These are phyloP conservation scores for Hepsetus odoe DNA, from an alignment of 2,113 vertebrate genomes.

Conservation along the genomic window DNA sequence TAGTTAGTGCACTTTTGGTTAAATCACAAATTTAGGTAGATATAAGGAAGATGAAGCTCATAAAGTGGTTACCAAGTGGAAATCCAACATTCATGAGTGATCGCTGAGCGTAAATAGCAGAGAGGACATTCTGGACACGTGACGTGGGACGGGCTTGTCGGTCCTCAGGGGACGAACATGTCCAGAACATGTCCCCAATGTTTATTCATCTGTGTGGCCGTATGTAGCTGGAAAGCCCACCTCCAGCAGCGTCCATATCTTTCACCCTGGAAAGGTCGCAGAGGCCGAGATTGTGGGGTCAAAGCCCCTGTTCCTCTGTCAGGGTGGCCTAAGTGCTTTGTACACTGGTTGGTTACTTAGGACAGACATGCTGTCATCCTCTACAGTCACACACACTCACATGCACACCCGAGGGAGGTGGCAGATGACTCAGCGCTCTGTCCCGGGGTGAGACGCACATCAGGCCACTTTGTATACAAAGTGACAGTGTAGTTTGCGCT, in stretches of 20 bases:
- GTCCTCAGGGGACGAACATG: conserved; percentile 8
- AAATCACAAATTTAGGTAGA: too few relatives aligned
- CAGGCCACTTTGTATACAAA: not conserved
- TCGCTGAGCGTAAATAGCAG: not conserved
- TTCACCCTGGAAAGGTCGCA: not conserved
- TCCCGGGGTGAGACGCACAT: not conserved
- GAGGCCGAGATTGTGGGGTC: not conserved
- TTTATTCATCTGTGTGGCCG: conserved; percentile 14
- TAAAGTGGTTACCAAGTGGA: not conserved
- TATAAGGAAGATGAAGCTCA: too few relatives aligned
- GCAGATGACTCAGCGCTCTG: conserved; percentile 20
- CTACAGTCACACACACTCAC: conserved; percentile 5
- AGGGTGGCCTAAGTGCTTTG: not conserved
- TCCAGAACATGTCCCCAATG: conserved; percentile 1
- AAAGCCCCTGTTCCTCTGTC: conserved; percentile 4
- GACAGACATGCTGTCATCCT: conserved; percentile 6
- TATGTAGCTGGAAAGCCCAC: not conserved
- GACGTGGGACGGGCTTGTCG: not conserved
- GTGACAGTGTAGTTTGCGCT: conserved; percentile 36
- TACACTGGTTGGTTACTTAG: conserved; percentile 5
- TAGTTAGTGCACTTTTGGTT: too few relatives aligned
- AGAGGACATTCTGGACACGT: not conserved
- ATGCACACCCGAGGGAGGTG: not conserved
- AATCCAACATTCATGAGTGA: too few relatives aligned
- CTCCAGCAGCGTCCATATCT: not conserved